Percentiles rank a stretch among this genome's conserved stretches.
Conservation (phyloP, 1,140 invertebrate genomes). For the Pollicipes pollicipes region DNA sequence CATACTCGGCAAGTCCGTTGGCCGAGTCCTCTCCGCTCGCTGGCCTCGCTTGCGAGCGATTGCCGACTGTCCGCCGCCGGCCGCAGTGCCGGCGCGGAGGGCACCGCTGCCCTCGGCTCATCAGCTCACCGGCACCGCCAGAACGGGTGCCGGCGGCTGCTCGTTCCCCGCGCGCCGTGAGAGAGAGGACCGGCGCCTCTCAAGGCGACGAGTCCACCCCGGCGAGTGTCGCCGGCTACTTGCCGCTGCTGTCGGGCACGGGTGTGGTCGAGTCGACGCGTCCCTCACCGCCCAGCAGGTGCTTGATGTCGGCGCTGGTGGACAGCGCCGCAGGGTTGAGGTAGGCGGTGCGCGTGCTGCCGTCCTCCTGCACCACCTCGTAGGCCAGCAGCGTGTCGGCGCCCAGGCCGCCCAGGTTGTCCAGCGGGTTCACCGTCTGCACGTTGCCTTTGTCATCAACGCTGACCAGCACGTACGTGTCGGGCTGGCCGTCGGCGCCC, state of each 20-base stretch:
- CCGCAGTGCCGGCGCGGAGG: no score
- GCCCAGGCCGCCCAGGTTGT: background rate
- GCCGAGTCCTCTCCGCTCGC: no score
- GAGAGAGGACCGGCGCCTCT: no score
- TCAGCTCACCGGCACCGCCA: no score
- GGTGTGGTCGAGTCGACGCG: background rate
- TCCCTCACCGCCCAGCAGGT: background rate
- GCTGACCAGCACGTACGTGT: background rate
- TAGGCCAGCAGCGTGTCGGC: background rate
- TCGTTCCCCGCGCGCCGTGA: no score
- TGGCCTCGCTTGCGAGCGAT: no score
- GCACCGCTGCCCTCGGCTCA: no score
- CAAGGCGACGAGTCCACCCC: no score
- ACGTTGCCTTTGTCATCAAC: background rate
- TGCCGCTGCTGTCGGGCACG: background rate
- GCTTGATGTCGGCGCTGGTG: background rate
- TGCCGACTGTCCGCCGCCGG: no score
- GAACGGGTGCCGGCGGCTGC: no score
- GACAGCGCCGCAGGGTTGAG: background rate
- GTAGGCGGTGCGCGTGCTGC: conserved; percentile 4
- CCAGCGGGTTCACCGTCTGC: background rate
- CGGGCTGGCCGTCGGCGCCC: background rate
- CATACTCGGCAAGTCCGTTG: no score
- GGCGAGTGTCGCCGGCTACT: background rate
- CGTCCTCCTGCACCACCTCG: background rate